Percentiles rank a stretch among this genome's conserved stretches.
Conservation (phyloP, 1,140 invertebrate species). For the Apis dorsata region DNA sequence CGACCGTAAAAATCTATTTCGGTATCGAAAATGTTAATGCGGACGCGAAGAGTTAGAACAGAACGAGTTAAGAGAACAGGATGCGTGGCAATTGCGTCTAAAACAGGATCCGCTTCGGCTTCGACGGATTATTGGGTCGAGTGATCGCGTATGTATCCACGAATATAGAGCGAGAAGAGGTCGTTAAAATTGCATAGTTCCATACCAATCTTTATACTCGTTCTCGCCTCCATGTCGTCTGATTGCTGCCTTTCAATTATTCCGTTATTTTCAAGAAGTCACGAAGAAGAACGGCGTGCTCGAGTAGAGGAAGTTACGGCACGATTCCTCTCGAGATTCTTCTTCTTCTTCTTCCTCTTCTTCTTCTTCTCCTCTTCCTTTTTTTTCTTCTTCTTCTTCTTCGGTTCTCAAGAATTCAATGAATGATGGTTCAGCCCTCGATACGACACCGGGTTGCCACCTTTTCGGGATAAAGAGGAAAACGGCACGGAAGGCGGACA, state of each 20-base stretch:
- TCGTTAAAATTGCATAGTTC: slow-evolving; percentile 52
- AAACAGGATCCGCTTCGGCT: slow-evolving; percentile 42
- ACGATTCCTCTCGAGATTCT: slow-evolving; percentile 48
- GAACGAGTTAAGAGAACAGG: not conserved
- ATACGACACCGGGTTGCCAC: slow-evolving; percentile 18
- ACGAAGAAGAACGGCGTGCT: slow-evolving; percentile 51
- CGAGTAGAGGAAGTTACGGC: slow-evolving; percentile 60
- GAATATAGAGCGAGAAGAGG: slow-evolving; percentile 15
- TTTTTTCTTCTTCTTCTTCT: slow-evolving; percentile 1
- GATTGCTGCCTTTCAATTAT: slow-evolving; percentile 53
- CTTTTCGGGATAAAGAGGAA: not conserved
- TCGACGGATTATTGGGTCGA: slow-evolving; percentile 61
- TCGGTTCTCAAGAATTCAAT: slow-evolving; percentile 63
- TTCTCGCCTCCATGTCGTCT: not conserved
- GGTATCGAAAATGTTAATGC: not conserved
- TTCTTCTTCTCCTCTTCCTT: not conserved
- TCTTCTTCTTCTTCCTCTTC: slow-evolving; percentile 1
- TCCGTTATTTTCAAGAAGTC: slow-evolving; percentile 62
- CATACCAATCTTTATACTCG: slow-evolving; percentile 2
- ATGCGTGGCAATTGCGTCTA: not conserved
- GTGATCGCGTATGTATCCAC: slow-evolving; percentile 7
- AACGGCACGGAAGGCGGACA: not conserved
- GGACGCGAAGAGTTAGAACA: not conserved
- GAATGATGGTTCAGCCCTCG: slow-evolving; percentile 48
- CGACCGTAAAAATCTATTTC: slow-evolving; percentile 17